Evolutionary conservation across 1,140 invertebrate genomes (phyloP), one percentile per base, ranked within the genome.

Genomic region (Euwallacea fornicatus): DNA sequence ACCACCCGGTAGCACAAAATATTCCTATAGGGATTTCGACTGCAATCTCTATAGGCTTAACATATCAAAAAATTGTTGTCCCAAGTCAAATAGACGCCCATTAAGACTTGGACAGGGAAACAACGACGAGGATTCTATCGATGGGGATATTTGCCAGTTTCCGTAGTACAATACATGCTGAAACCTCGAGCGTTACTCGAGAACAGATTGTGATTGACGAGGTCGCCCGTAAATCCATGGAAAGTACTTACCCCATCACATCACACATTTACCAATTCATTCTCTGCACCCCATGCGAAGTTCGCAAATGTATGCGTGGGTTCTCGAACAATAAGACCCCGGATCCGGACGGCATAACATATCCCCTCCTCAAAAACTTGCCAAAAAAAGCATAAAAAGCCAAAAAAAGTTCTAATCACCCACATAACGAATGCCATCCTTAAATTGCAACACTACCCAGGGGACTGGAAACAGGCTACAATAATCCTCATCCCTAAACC

Each of bases 401-500:
- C n/a, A n/a, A n/a, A n/a, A n/a, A 56, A 76, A 7, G 44, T 73
- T 7, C 63, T 66, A 7, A 42, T 82, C 0, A 55, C 73, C 0
- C 44, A 73, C n/a, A 70, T 81, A 2, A 76, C 75, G 59, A 81
- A 81, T 62, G 50, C 67, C 15, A 76, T 77, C 6, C 66, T 78
- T 13, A 21, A 54, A 41, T 47, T 76, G 0, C 50, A 69, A 42
- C 11, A 74, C 7, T 82, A 78, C 50, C 80, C 78, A 10, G 33
- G 16, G 0, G 43, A 61, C 33, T 82, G 79, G 76, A 82, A 77
- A 72, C 9, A 82, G 83, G n/a, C n/a, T n/a, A n/a, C n/a, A n/a
- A n/a, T n/a, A n/a, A n/a, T n/a, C n/a, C n/a, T n/a, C n/a, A n/a
- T n/a, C n/a, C n/a, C n/a, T n/a, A n/a, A n/a, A n/a, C n/a, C n/a